Evolutionary conservation across 2,888 invertebrate species (phyloP).

Genomic region (Cataglyphis altisquamis): DNA sequence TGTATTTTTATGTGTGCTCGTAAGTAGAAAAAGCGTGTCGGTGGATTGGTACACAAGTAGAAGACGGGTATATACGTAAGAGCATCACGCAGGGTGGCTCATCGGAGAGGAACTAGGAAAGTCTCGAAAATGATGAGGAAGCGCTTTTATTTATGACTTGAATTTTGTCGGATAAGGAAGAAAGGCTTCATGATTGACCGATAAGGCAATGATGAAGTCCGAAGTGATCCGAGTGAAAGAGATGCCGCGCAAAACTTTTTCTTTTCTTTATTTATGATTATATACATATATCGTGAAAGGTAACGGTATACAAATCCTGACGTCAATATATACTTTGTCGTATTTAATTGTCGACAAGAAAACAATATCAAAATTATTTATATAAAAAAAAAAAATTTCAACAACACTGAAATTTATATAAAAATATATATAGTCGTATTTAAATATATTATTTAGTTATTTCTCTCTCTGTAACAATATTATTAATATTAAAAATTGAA

Average conservation of each 20-base stretch:
- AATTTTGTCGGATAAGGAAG: slow-evolving; percentile 63
- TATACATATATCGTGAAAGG: not conserved
- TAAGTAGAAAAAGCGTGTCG: slow-evolving; percentile 43
- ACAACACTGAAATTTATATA: not conserved
- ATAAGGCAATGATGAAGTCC: slow-evolving; percentile 65
- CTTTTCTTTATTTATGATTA: slow-evolving; percentile 4
- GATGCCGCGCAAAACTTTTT: slow-evolving; percentile 3
- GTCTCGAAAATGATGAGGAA: slow-evolving; percentile 74
- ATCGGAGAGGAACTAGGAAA: slow-evolving; percentile 84
- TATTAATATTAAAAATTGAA: slow-evolving; percentile 1
- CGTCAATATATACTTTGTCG: not conserved
- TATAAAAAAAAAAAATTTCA: not conserved
- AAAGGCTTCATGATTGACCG: slow-evolving; percentile 65
- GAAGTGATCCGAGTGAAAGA: slow-evolving; percentile 56
- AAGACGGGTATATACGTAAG: slow-evolving; percentile 68
- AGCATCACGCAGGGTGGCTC: slow-evolving; percentile 81
- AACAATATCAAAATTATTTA: not conserved
- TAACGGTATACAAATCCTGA: not conserved
- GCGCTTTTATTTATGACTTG: slow-evolving; percentile 64
- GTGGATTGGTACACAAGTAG: slow-evolving; percentile 48
- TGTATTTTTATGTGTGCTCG: not conserved
- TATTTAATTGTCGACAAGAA: not conserved
- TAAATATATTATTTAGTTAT: not conserved
- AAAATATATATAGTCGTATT: not conserved
- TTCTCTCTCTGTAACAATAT: not conserved